Conservation (phyloP, 2,888 invertebrate species). For the Rhamnusium bicolor region DNA sequence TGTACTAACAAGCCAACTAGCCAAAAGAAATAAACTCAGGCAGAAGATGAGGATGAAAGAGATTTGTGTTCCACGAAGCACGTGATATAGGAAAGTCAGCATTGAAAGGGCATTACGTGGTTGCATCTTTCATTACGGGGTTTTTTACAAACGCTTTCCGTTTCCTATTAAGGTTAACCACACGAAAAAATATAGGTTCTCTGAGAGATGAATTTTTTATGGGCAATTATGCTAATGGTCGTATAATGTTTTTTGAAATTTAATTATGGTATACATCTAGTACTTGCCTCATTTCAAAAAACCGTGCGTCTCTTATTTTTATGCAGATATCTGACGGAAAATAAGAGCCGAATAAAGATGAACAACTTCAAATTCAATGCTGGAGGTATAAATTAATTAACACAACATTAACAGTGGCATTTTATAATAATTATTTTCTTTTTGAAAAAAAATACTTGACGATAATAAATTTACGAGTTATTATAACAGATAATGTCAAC, state of each 20-base stretch:
- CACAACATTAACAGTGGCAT: too few species aligned
- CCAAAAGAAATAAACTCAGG: slow-evolving; percentile 32
- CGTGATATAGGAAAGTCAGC: slow-evolving; percentile 50
- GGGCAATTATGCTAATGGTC: slow-evolving; percentile 33
- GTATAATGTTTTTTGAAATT: slow-evolving; percentile 4
- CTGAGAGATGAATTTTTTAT: slow-evolving; percentile 9
- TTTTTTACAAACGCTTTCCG: slow-evolving; percentile 17
- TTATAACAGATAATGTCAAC: too few species aligned
- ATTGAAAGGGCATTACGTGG: slow-evolving; percentile 45
- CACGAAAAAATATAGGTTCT: slow-evolving; percentile 37
- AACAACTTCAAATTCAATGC: neutral
- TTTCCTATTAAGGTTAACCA: slow-evolving; percentile 41
- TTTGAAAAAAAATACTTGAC: too few species aligned
- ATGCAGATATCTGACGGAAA: neutral
- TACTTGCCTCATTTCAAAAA: neutral
- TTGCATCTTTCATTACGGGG: slow-evolving; percentile 46
- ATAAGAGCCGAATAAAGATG: neutral
- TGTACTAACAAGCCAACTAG: slow-evolving; percentile 17
- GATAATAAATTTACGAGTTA: too few species aligned
- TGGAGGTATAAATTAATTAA: too few species aligned
- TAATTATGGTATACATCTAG: slow-evolving; percentile 7
- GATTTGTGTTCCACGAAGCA: slow-evolving; percentile 58
- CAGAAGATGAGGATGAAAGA: slow-evolving; percentile 61
- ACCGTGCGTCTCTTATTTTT: neutral
- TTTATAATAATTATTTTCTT: too few species aligned